Percentiles rank a stretch among this genome's conserved stretches.
Conservation (phyloP, 2,113 vertebrate genomes). For the Stegostoma tigrinum region DNA sequence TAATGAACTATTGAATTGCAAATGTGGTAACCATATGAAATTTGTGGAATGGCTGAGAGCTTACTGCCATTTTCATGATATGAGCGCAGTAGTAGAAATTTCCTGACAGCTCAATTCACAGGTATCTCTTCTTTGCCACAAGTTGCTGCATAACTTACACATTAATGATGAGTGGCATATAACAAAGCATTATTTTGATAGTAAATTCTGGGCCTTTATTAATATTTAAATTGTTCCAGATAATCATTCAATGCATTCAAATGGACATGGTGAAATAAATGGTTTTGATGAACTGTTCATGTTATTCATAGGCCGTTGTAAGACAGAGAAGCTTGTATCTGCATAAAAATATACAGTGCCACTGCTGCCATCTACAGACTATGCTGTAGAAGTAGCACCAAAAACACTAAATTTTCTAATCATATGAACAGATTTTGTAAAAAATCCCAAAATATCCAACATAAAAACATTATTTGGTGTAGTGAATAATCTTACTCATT, state of each 20-base stretch:
- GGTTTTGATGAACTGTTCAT: background rate
- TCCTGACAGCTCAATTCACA: background rate
- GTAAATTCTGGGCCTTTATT: background rate
- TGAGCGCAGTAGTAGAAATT: background rate
- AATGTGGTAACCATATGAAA: background rate
- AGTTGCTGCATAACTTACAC: background rate
- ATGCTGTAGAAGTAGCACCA: background rate
- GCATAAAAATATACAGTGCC: slow-evolving; percentile 17
- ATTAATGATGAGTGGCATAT: background rate
- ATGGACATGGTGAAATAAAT: background rate
- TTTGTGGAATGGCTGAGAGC: background rate
- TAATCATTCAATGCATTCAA: background rate
- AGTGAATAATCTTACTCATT: background rate
- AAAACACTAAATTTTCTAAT: background rate
- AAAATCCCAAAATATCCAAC: background rate
- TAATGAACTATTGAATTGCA: background rate
- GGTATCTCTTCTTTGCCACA: background rate
- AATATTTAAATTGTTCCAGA: background rate
- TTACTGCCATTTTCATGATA: background rate
- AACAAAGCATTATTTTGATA: background rate
- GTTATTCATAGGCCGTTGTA: background rate
- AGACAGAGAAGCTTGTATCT: background rate
- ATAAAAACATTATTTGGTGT: background rate
- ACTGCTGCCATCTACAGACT: slow-evolving; percentile 26
- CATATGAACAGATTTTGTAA: background rate